Conservation (phyloP, 2,888 invertebrate species). For the Iphiclides podalirius region DNA sequence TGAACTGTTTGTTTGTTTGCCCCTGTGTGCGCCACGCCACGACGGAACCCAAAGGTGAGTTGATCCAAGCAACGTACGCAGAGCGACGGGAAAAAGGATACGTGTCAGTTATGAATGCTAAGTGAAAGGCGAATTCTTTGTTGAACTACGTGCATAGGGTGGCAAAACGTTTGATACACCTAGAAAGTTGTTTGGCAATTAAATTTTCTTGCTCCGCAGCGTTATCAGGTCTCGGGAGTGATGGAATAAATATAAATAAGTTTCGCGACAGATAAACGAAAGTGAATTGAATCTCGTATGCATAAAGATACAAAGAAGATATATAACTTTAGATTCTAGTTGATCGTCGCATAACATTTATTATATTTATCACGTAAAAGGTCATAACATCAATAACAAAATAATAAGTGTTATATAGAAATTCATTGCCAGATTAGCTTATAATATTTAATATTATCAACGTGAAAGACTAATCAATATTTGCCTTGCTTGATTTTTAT, state of each 20-base stretch:
- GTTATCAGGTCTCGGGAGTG: background rate
- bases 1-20: conserved; percentile 44
- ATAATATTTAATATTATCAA: too few species aligned
- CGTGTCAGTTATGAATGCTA: conserved; percentile 72
- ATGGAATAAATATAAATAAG: conserved; percentile 2
- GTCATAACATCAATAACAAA: too few species aligned
- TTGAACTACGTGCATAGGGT: conserved; percentile 56
- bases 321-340: conserved; percentile 1
- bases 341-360: conserved; percentile 10
- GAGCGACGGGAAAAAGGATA: conserved; percentile 51
- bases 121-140: conserved; percentile 77
- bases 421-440: too few species aligned
- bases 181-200: conserved; percentile 26
- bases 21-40: conserved; percentile 42
- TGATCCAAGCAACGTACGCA: conserved; percentile 40
- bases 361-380: too few species aligned
- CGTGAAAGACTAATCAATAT: too few species aligned
- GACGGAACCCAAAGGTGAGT: conserved; percentile 55
- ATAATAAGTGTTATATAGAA: too few species aligned
- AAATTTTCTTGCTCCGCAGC: background rate
- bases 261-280: conserved; percentile 6
- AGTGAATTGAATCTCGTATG: conserved; percentile 14
- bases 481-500: too few species aligned
- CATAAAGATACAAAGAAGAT: background rate
- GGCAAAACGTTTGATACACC: conserved; percentile 44